A percentile compares a stretch with the other conserved stretches of the same genome.
These are phyloP conservation scores for Phrynocephalus vlangalii DNA, from an alignment of 2,797 vertebrate genomes.

Conservation along the genomic window DNA sequence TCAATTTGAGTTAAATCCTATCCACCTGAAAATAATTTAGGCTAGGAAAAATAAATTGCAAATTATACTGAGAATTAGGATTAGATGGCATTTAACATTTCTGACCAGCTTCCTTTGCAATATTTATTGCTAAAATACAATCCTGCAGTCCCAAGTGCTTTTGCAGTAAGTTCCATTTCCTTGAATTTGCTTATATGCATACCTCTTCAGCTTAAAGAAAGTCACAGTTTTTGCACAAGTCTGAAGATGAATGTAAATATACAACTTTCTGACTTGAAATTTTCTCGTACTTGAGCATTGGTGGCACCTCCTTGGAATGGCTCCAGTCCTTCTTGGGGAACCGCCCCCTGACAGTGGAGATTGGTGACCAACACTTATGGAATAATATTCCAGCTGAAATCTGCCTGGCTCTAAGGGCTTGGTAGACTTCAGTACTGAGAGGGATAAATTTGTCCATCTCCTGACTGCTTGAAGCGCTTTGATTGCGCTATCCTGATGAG, in stretches of 20 bases:
- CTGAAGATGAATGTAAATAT: background rate
- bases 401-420: background rate
- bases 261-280: background rate
- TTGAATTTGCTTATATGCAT: background rate
- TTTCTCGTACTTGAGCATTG: background rate
- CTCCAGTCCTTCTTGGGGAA: no score
- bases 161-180: background rate
- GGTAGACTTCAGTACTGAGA: background rate
- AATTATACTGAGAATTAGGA: background rate
- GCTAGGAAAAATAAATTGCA: background rate
- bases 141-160: background rate
- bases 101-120: background rate
- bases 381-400: no score
- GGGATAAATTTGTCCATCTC: background rate
- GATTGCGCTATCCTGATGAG: background rate
- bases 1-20: no score
- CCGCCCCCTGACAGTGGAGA: no score
- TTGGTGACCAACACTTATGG: no score
- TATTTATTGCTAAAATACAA: background rate
- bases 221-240: background rate
- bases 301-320: no score
- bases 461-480: background rate
- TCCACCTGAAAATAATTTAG: background rate
- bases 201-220: background rate
- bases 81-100: background rate